Conservation (phyloP, 1,140 invertebrate species). For the Phymorhynchus buccinoides region DNA sequence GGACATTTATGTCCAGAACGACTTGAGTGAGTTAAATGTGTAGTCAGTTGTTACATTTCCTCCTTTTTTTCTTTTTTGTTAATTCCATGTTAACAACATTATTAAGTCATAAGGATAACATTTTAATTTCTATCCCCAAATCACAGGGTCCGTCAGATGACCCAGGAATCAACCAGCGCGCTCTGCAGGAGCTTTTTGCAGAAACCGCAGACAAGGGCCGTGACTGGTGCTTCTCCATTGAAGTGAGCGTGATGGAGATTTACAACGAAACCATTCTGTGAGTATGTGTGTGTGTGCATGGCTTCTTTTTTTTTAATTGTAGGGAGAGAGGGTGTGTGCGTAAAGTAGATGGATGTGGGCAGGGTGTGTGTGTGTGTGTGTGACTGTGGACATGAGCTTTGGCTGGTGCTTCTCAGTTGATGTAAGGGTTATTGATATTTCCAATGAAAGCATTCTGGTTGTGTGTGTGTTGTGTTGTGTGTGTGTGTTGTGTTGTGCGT, state of each 20-base stretch:
- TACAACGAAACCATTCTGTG: constrained; percentile 68
- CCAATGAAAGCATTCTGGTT: constrained; percentile 68
- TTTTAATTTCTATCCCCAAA: too few relatives aligned
- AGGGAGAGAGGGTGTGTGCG: not conserved
- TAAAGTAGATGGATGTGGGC: too few relatives aligned
- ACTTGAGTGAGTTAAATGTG: too few relatives aligned
- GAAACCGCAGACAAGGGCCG: constrained; percentile 52
- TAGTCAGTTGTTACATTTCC: too few relatives aligned
- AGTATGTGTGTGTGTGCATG: not conserved
- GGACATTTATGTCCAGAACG: too few relatives aligned
- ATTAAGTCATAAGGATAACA: too few relatives aligned
- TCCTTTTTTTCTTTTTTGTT: too few relatives aligned
- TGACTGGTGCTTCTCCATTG: constrained; percentile 67
- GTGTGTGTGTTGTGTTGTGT: too few relatives aligned
- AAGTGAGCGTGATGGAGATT: constrained; percentile 68
- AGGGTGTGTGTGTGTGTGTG: not conserved
- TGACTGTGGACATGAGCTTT: constrained; percentile 45
- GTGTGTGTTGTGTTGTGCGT: too few relatives aligned
- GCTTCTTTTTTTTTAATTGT: not conserved
- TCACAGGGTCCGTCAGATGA: constrained; percentile 68
- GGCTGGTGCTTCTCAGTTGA: constrained; percentile 67
- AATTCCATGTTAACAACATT: too few relatives aligned
- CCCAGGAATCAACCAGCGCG: constrained; percentile 74
- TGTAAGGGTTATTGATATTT: constrained; percentile 69
- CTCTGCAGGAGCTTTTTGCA: constrained; percentile 69